These are phyloP conservation scores for Blastobasis adustella DNA, from an alignment of 2,888 invertebrate species.

Conservation along the genomic window DNA sequence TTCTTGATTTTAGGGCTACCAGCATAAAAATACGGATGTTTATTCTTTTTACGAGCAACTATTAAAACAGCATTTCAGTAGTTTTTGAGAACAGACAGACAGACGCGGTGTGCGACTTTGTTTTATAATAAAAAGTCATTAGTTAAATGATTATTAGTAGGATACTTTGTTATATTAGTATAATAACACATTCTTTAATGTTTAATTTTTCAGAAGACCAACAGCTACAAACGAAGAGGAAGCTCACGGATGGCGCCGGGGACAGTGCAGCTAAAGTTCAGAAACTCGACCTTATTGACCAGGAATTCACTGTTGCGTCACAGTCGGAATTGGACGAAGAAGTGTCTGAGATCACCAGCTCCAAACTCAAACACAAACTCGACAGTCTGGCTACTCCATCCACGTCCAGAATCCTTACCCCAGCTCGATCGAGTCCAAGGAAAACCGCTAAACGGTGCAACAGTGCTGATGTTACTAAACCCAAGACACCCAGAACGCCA, in stretches of 20 bases:
- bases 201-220: conserved; percentile 5
- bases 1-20: no score
- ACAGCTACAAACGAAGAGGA: conserved; percentile 38
- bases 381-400: conserved; percentile 38
- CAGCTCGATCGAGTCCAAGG: conserved; percentile 49
- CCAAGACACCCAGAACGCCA: conserved; percentile 52
- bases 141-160: no score
- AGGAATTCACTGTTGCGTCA: conserved; percentile 33
- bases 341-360: conserved; percentile 46
- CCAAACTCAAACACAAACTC: conserved; percentile 30
- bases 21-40: no score
- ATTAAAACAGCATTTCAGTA: no score
- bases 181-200: neutral
- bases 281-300: conserved; percentile 42
- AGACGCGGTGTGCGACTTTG: no score
- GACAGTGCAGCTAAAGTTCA: conserved; percentile 47
- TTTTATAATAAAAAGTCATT: no score
- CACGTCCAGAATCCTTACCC: conserved; percentile 46
- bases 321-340: conserved; percentile 59
- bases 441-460: conserved; percentile 51
- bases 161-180: no score
- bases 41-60: no score
- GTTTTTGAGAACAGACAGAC: no score
- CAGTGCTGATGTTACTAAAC: conserved; percentile 45
- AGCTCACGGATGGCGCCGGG: conserved; percentile 40